A percentile compares a stretch with the other conserved stretches of the same genome.
Evolutionary conservation across 2,113 vertebrate genomes (phyloP).

Genomic region (Sialia sialis): DNA sequence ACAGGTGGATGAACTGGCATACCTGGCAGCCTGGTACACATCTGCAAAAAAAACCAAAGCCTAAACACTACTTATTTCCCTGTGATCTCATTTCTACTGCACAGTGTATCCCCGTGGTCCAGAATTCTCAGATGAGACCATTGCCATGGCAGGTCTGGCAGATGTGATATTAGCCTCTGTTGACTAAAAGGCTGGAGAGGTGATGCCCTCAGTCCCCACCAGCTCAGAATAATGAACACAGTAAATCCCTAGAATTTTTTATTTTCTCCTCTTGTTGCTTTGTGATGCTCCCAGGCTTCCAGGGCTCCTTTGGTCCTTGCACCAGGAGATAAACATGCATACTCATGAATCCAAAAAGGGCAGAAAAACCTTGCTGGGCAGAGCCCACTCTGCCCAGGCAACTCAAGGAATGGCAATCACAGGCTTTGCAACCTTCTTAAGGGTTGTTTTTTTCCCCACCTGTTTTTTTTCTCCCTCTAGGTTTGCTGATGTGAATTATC

Average conservation of each 20-base stretch:
- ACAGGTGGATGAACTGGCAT: background rate
- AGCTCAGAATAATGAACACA: background rate
- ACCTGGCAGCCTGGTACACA: background rate
- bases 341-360: background rate
- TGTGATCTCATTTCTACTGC: background rate
- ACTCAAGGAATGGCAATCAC: background rate
- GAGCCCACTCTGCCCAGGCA: background rate
- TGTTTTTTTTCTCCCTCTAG: background rate
- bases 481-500: background rate
- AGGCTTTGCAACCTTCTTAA: background rate
- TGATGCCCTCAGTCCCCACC: background rate
- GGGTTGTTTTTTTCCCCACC: background rate
- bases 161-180: background rate
- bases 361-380: background rate
- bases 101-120: background rate
- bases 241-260: background rate
- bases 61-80: background rate
- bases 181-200: background rate
- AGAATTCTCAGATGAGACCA: background rate
- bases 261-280: background rate
- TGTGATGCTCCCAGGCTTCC: fast-evolving
- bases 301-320: background rate
- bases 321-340: background rate
- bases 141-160: too few species aligned
- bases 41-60: background rate